These are phyloP conservation scores for Mactra quadrangularis DNA, from an alignment of 1,140 invertebrate genomes.

Conservation along the genomic window DNA sequence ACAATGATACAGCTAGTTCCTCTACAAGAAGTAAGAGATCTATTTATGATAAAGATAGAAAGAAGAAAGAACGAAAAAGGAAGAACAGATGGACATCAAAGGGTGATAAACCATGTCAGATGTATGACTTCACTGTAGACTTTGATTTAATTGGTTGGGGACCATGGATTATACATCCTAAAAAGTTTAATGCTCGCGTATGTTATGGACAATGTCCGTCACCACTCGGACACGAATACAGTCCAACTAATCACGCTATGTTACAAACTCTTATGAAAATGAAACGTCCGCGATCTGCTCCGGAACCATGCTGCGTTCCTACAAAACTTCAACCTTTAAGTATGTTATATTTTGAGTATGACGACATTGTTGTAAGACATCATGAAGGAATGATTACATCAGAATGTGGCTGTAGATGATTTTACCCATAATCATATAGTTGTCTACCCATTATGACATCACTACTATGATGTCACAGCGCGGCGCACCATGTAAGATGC, in stretches of 20 bases:
- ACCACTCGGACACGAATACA: constrained; percentile 65
- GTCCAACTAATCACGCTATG: constrained; percentile 97
- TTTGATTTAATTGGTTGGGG: constrained; percentile 98
- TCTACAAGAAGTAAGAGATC: constrained; percentile 2
- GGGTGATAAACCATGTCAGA: constrained; percentile 63
- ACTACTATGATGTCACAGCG: too few species aligned
- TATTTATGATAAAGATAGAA: constrained; percentile 7
- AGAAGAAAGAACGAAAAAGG: constrained; percentile 19
- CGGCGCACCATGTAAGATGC: too few species aligned
- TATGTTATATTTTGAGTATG: constrained; percentile 83
- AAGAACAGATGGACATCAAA: constrained; percentile 54
- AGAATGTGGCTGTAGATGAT: constrained; percentile 77
- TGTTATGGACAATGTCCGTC: constrained; percentile 95
- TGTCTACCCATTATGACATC: too few species aligned
- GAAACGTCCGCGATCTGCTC: constrained; percentile 68
- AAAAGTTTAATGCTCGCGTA: constrained; percentile 96
- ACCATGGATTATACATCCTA: constrained; percentile 99
- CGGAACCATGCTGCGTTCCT: constrained; percentile 82
- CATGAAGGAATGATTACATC: constrained; percentile 76
- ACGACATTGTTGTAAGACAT: constrained; percentile 77
- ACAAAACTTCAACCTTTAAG: constrained; percentile 80
- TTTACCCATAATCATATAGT: too few species aligned
- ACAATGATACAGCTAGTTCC: neutral
- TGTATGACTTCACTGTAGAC: constrained; percentile 91
- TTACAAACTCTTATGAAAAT: constrained; percentile 96